Percentiles rank a stretch among this genome's conserved stretches.
phyloP scores from a whole-genome alignment of 2,888 invertebrate species.

The Nephrotoma flavescens region DNA sequence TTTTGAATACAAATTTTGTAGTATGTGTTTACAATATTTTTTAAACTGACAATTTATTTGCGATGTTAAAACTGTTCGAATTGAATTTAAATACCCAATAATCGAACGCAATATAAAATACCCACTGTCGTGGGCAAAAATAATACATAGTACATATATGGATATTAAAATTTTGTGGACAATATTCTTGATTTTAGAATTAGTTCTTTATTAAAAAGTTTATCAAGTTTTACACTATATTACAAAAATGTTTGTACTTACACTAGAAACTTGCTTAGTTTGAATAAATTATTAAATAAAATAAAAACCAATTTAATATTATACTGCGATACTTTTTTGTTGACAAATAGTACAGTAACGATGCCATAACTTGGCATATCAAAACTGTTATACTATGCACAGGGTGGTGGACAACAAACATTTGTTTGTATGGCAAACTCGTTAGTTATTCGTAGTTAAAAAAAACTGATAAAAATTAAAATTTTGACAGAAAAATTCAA shows the following conservation, averaged over 20 bases:
- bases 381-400: neutral
- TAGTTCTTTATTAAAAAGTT: neutral
- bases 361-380: neutral
- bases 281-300: neutral
- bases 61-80: neutral
- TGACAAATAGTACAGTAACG: neutral
- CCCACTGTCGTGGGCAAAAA: neutral
- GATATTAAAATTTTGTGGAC: neutral
- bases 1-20: neutral
- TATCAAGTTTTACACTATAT: neutral
- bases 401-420: neutral
- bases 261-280: neutral
- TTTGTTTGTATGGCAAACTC: neutral
- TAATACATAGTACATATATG: neutral
- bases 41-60: neutral
- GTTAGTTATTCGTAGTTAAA: neutral
- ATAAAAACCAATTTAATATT: neutral
- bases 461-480: neutral
- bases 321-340: neutral
- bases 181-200: neutral
- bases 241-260: neutral
- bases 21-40: neutral
- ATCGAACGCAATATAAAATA: neutral
- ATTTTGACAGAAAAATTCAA: too few species aligned
- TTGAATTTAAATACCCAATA: neutral